Conservation (phyloP, 37 sponge, comb jelly and placozoan species). For the Bolinopsis microptera region DNA sequence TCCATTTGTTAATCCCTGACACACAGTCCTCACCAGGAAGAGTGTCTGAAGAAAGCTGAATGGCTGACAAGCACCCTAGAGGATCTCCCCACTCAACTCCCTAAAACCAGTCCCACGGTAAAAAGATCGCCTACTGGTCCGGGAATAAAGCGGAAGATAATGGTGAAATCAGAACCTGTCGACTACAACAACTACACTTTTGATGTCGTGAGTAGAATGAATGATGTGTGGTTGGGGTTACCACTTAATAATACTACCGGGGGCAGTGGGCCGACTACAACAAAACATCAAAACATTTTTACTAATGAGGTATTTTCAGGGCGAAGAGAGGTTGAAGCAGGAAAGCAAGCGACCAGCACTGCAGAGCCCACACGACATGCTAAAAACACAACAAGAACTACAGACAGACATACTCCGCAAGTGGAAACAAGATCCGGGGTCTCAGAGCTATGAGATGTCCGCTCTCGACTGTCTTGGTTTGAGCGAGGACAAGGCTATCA, state of each 20-base stretch:
- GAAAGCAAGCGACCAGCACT: neutral
- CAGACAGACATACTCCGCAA: neutral
- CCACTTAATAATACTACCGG: no score
- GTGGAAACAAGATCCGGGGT: neutral
- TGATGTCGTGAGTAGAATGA: neutral
- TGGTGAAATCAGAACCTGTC: neutral
- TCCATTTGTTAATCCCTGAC: no score
- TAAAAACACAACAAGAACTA: neutral
- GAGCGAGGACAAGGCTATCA: constrained; percentile 19
- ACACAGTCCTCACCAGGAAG: no score
- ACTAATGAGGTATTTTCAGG: neutral
- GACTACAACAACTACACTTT: neutral
- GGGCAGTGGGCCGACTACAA: no score
- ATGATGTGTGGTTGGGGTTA: neutral
- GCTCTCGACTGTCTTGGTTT: neutral
- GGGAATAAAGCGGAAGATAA: constrained; percentile 36
- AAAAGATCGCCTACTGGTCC: neutral
- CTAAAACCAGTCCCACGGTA: neutral
- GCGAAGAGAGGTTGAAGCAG: neutral
- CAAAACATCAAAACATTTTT: no score
- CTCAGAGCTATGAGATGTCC: neutral
- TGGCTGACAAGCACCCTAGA: neutral
- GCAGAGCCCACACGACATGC: neutral
- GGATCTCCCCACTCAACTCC: neutral
- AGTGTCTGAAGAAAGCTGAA: constrained; percentile 47